Evolutionary conservation across 2,797 vertebrate species (phyloP).

Genomic region (Prunella strophiata): DNA sequence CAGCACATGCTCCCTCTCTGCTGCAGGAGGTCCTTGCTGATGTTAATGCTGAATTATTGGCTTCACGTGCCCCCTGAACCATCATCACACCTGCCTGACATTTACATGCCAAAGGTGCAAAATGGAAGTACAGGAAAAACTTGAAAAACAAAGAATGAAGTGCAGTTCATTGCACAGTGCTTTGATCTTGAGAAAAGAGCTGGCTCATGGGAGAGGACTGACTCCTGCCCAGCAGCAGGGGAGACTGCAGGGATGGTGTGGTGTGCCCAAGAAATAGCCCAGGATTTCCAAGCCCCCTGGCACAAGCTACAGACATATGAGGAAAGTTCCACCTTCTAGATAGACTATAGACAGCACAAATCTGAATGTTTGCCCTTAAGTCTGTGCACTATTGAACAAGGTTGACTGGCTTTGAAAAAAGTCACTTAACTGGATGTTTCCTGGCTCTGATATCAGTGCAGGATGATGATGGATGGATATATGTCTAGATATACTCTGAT

Average conservation of each 20-base stretch:
- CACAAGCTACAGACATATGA: background rate
- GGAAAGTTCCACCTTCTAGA: background rate
- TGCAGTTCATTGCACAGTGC: background rate
- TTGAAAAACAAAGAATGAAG: constrained; percentile 22
- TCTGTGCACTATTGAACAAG: background rate
- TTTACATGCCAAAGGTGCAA: constrained; percentile 41
- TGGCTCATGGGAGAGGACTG: background rate
- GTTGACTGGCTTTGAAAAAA: background rate
- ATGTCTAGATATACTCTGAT: background rate
- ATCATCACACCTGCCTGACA: constrained; percentile 34
- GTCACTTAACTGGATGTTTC: background rate
- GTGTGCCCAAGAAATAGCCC: rapidly evolving
- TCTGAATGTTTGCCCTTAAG: background rate
- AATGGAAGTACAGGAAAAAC: constrained; percentile 35
- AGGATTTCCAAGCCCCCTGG: background rate
- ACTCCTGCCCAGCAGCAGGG: background rate
- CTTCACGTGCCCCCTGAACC: background rate
- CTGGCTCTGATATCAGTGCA: background rate
- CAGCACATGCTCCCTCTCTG: background rate
- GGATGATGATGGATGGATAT: background rate
- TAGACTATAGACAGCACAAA: background rate
- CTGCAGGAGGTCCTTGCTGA: background rate
- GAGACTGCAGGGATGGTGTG: background rate
- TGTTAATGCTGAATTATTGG: constrained; percentile 8
- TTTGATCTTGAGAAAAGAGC: constrained; percentile 19